Percentiles rank a stretch among this genome's conserved stretches.
Conservation (phyloP, 2,113 vertebrate genomes). For the Procapra przewalskii region DNA sequence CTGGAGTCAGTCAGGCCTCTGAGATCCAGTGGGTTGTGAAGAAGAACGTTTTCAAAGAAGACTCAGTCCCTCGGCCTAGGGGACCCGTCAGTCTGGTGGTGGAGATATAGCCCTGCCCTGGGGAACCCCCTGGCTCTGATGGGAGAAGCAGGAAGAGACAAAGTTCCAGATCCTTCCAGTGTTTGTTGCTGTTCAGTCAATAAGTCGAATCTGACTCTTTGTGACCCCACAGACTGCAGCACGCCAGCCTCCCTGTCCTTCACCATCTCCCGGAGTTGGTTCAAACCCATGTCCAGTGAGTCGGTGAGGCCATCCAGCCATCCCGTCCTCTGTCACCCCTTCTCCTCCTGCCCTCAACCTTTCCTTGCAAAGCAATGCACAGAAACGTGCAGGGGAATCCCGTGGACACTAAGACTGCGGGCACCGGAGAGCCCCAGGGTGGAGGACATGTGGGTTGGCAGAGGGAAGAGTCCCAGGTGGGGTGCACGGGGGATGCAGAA, state of each 20-base stretch:
- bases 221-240: not conserved
- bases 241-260: not conserved
- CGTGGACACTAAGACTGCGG: rapidly evolving
- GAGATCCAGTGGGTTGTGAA: rapidly evolving
- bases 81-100: not conserved
- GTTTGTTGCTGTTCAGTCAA: not conserved
- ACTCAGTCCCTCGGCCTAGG: not conserved
- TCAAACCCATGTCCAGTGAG: not conserved
- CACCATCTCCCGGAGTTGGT: not conserved
- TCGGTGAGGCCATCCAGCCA: not conserved
- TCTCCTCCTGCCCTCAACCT: not conserved
- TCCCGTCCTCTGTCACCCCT: not conserved
- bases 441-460: not conserved
- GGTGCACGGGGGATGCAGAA: rapidly evolving
- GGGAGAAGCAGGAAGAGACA: not conserved
- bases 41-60: not conserved
- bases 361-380: not conserved
- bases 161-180: not conserved
- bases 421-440: rapidly evolving
- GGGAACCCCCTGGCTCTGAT: no score
- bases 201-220: not conserved
- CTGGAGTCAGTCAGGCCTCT: not conserved
- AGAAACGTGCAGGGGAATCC: rapidly evolving
- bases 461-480: not conserved
- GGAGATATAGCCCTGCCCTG: not conserved